These are phyloP conservation scores for Carlito syrichta DNA, from an alignment of 2,113 vertebrate genomes.

Conservation along the genomic window DNA sequence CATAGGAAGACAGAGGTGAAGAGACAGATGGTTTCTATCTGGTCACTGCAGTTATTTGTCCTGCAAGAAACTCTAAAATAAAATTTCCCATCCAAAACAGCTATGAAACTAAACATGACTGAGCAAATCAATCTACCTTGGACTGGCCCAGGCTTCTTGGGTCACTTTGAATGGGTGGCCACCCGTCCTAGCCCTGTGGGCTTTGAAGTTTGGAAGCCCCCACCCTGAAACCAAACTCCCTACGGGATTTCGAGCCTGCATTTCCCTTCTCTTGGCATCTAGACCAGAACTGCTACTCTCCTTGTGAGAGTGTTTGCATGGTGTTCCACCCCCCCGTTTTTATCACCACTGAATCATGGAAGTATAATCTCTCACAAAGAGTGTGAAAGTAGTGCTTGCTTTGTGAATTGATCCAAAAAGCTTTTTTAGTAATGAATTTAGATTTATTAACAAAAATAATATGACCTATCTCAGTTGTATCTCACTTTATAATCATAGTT, in stretches of 20 bases:
- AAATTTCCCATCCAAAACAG: background rate
- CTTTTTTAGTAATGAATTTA: background rate
- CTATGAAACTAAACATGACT: background rate
- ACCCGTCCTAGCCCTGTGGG: background rate
- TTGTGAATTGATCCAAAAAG: background rate
- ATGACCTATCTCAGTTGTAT: background rate
- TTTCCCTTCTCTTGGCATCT: background rate
- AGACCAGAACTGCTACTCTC: no score
- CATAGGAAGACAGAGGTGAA: background rate
- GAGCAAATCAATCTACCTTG: background rate
- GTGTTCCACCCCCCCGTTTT: no score
- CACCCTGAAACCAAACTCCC: background rate
- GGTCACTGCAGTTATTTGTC: background rate
- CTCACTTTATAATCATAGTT: background rate
- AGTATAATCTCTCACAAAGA: background rate
- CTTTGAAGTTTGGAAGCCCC: no score
- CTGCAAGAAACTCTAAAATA: background rate
- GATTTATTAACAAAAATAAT: background rate
- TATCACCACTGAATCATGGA: background rate
- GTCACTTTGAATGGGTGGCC: background rate
- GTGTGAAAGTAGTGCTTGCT: background rate
- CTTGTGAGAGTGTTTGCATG: background rate
- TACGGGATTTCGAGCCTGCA: background rate
- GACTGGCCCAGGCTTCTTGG: background rate
- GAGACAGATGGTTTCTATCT: background rate